phyloP scores from a whole-genome alignment of 1,140 invertebrate species.

The Trichonephila clavipes region DNA sequence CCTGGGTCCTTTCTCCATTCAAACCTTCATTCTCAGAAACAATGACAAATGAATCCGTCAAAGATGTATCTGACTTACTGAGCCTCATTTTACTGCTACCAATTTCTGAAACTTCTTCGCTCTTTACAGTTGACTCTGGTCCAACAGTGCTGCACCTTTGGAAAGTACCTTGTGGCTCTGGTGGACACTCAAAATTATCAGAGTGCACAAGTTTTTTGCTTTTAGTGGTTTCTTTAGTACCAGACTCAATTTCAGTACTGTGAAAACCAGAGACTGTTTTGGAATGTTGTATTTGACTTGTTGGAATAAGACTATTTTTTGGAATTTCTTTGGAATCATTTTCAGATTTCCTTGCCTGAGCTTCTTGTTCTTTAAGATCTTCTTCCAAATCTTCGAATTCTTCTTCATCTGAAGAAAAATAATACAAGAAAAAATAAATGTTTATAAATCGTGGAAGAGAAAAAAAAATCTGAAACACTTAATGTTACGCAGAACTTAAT shows the following conservation, averaged over 20 bases:
- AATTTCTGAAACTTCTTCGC: conserved; percentile 1
- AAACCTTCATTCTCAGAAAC: conserved; percentile 84
- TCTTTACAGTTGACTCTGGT: conserved; percentile 25
- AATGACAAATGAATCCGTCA: conserved; percentile 94
- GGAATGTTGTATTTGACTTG: conserved; percentile 70
- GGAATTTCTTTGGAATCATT: conserved; percentile 22
- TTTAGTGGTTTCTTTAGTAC: conserved; percentile 11
- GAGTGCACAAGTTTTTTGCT: conserved; percentile 63
- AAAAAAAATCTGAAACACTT: too few relatives aligned
- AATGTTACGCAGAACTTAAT: too few relatives aligned
- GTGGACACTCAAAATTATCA: conserved; percentile 64
- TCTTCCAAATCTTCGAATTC: conserved; percentile 64
- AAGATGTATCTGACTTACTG: conserved; percentile 94
- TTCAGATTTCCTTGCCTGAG: neutral
- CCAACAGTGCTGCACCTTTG: conserved; percentile 72
- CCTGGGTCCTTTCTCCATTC: conserved; percentile 78
- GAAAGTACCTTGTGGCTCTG: conserved; percentile 9
- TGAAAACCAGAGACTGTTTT: conserved; percentile 72
- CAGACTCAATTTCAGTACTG: neutral
- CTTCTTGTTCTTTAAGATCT: conserved; percentile 31
- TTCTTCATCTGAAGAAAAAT: conserved; percentile 38
- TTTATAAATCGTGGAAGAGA: too few relatives aligned
- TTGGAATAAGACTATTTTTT: conserved; percentile 70
- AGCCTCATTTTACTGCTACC: conserved; percentile 77
- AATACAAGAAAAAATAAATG: too few relatives aligned